These are phyloP conservation scores for Camponotus fellah DNA, from an alignment of 2,888 invertebrate genomes.

Conservation along the genomic window DNA sequence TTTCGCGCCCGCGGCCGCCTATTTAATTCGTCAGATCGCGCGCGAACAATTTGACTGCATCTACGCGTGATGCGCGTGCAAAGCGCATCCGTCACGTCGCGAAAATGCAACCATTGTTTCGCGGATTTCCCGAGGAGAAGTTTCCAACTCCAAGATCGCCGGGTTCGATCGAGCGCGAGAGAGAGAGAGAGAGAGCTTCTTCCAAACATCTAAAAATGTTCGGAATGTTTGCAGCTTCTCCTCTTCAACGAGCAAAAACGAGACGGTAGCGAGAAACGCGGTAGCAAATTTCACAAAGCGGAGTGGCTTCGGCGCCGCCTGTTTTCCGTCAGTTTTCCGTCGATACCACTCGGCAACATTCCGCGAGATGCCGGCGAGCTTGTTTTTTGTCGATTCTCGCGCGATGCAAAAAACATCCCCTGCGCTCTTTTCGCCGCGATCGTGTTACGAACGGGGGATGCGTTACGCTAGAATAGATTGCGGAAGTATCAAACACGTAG, in stretches of 20 bases:
- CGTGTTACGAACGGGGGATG: conserved; percentile 23
- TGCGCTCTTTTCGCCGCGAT: conserved; percentile 14
- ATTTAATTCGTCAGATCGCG: conserved; percentile 38
- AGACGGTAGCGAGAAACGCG: neutral
- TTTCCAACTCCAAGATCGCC: neutral
- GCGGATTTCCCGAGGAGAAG: neutral
- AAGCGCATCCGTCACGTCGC: conserved; percentile 3
- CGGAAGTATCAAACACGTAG: conserved; percentile 4
- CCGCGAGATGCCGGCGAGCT: neutral
- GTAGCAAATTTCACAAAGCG: conserved; percentile 46
- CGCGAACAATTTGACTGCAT: conserved; percentile 33
- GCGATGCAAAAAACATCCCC: conserved; percentile 21
- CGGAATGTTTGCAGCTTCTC: neutral
- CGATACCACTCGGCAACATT: conserved; percentile 19
- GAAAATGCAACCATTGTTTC: conserved; percentile 40
- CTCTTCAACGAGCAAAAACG: neutral
- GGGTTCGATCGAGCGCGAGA: neutral
- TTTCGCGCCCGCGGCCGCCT: conserved; percentile 9
- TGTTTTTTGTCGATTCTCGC: conserved; percentile 31
- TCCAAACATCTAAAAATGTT: neutral
- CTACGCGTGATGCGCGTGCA: neutral
- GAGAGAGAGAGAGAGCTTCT: neutral
- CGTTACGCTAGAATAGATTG: conserved; percentile 15
- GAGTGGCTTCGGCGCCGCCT: neutral
- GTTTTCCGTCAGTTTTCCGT: neutral